Percentiles rank a stretch among this genome's conserved stretches.
Evolutionary conservation across 2,797 vertebrate genomes (phyloP).

Genomic region (Pseudochirops cupreus): DNA sequence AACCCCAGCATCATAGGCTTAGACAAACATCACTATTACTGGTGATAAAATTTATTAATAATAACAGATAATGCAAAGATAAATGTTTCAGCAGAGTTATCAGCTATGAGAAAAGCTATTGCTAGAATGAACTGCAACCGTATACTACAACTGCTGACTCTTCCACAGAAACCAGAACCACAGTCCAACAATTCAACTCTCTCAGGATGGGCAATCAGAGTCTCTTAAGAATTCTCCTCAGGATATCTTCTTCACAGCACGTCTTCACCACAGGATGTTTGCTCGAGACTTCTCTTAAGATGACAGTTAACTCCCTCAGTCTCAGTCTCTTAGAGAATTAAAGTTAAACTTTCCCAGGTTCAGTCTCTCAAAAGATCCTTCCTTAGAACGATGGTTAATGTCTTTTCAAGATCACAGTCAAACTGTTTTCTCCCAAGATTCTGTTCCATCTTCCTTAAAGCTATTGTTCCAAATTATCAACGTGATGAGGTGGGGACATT

Average conservation of each 20-base stretch:
- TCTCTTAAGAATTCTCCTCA: neutral
- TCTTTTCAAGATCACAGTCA: neutral
- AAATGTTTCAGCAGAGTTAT: neutral
- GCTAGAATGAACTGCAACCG: neutral
- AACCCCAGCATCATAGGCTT: neutral
- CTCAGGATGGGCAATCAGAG: neutral
- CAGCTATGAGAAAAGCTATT: neutral
- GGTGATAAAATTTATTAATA: neutral
- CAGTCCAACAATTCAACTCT: neutral
- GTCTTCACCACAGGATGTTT: neutral
- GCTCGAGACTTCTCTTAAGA: neutral
- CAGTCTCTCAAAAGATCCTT: neutral
- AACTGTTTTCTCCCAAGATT: neutral
- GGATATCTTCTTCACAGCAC: neutral
- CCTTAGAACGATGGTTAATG: neutral
- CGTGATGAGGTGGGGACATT: neutral
- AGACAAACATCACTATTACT: neutral
- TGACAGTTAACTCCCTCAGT: neutral
- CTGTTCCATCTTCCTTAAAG: neutral
- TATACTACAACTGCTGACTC: neutral
- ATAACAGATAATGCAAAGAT: neutral
- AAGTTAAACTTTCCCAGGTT: neutral
- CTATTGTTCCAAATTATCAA: neutral
- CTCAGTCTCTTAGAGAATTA: neutral
- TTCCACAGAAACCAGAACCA: neutral